Conservation (phyloP, 2,113 vertebrate genomes). For the Phyllostomus discolor region DNA sequence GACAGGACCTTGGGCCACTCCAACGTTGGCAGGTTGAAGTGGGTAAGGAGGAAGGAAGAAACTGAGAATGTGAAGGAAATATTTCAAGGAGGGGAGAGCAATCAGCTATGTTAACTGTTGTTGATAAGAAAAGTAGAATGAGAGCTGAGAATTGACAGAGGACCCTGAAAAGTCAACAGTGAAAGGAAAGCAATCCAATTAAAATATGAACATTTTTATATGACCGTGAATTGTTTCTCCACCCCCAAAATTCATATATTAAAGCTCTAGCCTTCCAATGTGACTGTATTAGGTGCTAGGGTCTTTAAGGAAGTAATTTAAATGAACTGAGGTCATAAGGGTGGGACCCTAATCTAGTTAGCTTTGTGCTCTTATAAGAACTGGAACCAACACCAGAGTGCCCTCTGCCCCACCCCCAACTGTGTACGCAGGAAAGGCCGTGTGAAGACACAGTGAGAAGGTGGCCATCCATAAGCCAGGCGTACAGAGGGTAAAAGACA, state of each 20-base stretch:
- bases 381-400: neutral
- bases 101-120: neutral
- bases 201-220: neutral
- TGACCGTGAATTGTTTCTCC: neutral
- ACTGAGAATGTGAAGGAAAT: neutral
- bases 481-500: neutral
- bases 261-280: neutral
- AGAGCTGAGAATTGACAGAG: neutral
- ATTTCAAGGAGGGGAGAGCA: neutral
- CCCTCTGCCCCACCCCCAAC: neutral
- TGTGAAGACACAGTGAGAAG: neutral
- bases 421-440: neutral
- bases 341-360: neutral
- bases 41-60: neutral
- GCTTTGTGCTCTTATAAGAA: neutral
- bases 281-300: neutral
- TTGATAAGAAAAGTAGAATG: neutral
- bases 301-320: neutral
- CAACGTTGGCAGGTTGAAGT: neutral
- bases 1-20: neutral
- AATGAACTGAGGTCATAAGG: no score
- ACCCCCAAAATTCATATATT: neutral
- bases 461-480: neutral
- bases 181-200: neutral
- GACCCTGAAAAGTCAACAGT: neutral